Evolutionary conservation across 1,140 invertebrate species (phyloP).

Genomic region (Aleiodes sp.): DNA sequence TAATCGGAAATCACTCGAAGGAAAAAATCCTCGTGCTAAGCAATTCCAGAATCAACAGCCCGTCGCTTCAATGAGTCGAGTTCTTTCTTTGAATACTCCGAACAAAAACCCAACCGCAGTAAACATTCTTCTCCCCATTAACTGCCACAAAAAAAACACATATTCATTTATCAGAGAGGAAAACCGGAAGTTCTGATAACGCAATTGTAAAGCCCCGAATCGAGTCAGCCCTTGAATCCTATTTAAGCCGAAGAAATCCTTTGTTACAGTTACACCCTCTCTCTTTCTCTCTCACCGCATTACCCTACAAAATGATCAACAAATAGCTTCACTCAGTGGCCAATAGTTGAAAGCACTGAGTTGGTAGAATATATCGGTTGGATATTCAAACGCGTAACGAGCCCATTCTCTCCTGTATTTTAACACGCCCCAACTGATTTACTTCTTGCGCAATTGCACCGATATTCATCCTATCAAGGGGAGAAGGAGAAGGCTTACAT

Average conservation of each 20-base stretch:
- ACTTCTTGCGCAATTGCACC: conserved; percentile 35
- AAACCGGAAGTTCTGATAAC: too few relatives aligned
- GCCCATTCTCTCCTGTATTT: conserved; percentile 25
- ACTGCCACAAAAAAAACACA: too few relatives aligned
- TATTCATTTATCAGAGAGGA: too few relatives aligned
- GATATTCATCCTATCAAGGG: conserved; percentile 40
- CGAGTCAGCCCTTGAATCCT: neutral
- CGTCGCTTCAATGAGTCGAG: too few relatives aligned
- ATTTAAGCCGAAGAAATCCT: neutral
- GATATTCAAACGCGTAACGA: conserved; percentile 24
- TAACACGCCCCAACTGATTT: conserved; percentile 40
- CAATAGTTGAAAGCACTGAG: neutral
- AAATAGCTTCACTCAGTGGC: neutral
- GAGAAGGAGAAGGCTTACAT: conserved; percentile 24
- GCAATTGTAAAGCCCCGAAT: neutral
- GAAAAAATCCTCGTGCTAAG: too few relatives aligned
- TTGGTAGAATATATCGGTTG: neutral
- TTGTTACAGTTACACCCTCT: neutral
- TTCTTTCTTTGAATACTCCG: too few relatives aligned
- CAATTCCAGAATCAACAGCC: too few relatives aligned
- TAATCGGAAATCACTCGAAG: too few relatives aligned
- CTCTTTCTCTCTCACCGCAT: neutral
- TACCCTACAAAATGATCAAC: conserved; percentile 4
- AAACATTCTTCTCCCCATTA: too few relatives aligned
- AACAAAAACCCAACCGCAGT: too few relatives aligned